Base-by-base conservation (phyloP, 2,888 invertebrate genomes). In the Platypus cylindrus region DNA sequence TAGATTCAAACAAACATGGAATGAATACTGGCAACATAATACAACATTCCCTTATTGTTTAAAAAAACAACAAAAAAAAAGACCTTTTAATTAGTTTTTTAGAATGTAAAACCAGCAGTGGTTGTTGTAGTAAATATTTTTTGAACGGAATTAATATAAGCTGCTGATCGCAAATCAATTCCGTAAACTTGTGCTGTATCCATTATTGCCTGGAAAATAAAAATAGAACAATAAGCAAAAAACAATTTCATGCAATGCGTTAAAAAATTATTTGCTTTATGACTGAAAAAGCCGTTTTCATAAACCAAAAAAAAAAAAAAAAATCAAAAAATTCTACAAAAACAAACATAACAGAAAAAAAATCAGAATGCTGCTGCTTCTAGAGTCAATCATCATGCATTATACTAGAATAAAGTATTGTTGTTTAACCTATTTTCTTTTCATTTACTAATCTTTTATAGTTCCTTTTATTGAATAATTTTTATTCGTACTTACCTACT, bases 131-230 rank as follows among this genome's bases (percentile, higher is more conserved):
- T 37, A 34, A 45, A 43, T 36, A 45, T 93, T 60, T 84, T 83
- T 70, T 82, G 74, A 47, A 98, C 85, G 29, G 95, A 83, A 65
- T 87, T 91, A 34, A 89, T 85, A 61, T 93, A 98, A 28, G 95
- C 95, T 23, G 98, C 95, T 34, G 91, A 89, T 60, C 98, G 78
- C 51, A 98, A 69, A 65, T 98, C 97, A 38, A 97, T 70, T 61
- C 91, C 81, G 36, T 50, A 43, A 13, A 34, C 27, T 5, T 26
- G 26, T 17, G 89, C 84, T 17, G 89, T 89, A 60, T 78, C 78
- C 83, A 93, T 93, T 51, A 95, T 91, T 41, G 86, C 86, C 86
- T 89, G 66, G 5, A 63, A 37, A 35, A 38, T 24, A 40, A 3
- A 13, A 14, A n/a, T n/a, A n/a, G n/a, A n/a, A n/a, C n/a, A n/a